A percentile compares a stretch with the other conserved stretches of the same genome.
Conservation (phyloP, 92 coral and sea anemone genomes). For the Bergia sp. region DNA sequence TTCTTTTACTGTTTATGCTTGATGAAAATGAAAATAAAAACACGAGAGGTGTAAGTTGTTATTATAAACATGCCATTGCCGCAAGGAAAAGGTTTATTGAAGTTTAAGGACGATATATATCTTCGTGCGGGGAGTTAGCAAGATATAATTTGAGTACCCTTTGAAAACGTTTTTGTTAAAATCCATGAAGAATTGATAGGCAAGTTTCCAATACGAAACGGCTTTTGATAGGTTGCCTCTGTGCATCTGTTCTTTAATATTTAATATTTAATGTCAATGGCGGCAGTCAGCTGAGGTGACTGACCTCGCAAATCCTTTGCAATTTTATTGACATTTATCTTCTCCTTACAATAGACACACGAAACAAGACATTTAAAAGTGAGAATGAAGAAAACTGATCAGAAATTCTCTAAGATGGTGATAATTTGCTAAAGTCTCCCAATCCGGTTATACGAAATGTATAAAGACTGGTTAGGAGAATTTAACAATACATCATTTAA, state of each 20-base stretch:
- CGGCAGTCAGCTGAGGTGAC: background rate
- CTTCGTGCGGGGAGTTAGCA: background rate
- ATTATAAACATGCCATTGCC: background rate
- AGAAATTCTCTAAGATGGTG: no score
- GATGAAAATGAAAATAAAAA: background rate
- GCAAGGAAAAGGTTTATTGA: background rate
- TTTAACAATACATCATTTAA: no score
- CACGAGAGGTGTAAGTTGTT: background rate
- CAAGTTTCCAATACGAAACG: constrained; percentile 15
- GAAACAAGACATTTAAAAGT: no score
- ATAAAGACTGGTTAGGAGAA: no score
- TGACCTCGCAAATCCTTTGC: background rate
- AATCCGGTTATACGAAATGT: no score
- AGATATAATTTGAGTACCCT: no score
- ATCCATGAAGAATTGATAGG: constrained; percentile 22
- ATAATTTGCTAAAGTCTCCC: no score
- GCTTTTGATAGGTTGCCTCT: constrained; percentile 3
- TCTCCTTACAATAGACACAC: no score
- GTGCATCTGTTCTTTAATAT: background rate
- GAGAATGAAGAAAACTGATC: no score
- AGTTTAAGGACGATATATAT: background rate
- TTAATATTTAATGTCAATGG: constrained; percentile 17
- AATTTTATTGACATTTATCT: no score
- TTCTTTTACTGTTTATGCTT: background rate
- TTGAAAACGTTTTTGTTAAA: background rate